Evolutionary conservation across 1,140 invertebrate species (phyloP).

Genomic region (Saccostrea cuccullata): DNA sequence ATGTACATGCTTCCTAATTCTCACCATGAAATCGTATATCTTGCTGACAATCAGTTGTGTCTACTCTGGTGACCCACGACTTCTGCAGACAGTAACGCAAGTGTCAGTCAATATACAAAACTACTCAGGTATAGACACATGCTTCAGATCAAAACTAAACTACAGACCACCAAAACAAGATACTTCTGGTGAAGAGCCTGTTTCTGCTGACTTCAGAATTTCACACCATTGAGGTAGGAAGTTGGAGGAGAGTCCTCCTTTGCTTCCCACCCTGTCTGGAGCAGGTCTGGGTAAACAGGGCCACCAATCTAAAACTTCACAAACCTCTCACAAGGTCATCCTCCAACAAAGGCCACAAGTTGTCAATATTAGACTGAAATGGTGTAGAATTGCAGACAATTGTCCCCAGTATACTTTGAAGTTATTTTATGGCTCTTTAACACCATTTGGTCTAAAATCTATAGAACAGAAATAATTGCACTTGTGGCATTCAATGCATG

Average conservation of each 20-base stretch:
- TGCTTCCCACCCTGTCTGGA: slow-evolving; percentile 22
- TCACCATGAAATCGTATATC: background rate
- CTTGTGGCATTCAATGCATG: slow-evolving; percentile 29
- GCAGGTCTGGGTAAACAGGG: slow-evolving; percentile 22
- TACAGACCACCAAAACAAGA: slow-evolving; percentile 11
- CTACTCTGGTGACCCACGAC: background rate
- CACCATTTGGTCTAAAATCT: slow-evolving; percentile 31
- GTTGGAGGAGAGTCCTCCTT: background rate
- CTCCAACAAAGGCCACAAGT: slow-evolving; percentile 21
- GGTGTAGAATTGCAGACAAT: slow-evolving; percentile 35
- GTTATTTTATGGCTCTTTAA: slow-evolving; percentile 36
- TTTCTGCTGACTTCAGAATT: background rate
- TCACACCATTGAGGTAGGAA: slow-evolving; percentile 1
- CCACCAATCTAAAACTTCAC: background rate
- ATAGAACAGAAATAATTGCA: background rate
- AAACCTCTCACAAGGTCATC: background rate
- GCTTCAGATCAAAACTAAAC: background rate
- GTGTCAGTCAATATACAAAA: slow-evolving; percentile 16
- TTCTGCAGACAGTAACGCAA: background rate
- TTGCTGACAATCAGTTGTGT: background rate
- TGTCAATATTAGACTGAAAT: slow-evolving; percentile 20
- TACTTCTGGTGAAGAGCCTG: background rate
- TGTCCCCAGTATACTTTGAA: slow-evolving; percentile 30
- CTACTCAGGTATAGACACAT: background rate
- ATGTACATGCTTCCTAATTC: background rate